These are phyloP conservation scores for Leptodirus hochenwartii DNA, from an alignment of 2,888 invertebrate genomes.

Conservation along the genomic window DNA sequence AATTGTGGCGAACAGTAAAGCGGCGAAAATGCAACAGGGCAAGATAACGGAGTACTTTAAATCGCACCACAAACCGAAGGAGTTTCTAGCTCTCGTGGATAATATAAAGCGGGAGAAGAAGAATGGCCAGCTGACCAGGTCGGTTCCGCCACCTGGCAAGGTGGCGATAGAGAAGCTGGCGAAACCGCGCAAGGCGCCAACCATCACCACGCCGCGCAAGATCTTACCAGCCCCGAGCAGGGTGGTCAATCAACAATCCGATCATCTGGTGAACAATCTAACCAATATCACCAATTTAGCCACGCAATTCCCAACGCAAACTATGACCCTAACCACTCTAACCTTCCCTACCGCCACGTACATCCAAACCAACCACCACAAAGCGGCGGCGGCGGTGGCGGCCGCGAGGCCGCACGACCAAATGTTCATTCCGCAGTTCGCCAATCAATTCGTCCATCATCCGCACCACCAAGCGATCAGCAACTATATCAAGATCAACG, in stretches of 20 bases:
- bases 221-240: slow-evolving; percentile 27
- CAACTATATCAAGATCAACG: slow-evolving; percentile 24
- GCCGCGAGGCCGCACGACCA: slow-evolving; percentile 23
- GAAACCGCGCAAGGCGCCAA: slow-evolving; percentile 20
- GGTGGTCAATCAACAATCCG: no score
- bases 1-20: no score
- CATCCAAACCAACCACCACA: slow-evolving; percentile 25
- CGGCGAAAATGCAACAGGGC: no score
- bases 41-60: slow-evolving; percentile 76
- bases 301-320: slow-evolving; percentile 23
- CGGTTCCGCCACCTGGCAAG: slow-evolving; percentile 6
- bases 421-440: slow-evolving; percentile 23
- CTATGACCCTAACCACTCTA: no score
- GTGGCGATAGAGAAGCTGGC: slow-evolving; percentile 8
- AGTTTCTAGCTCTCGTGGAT: no score
- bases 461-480: slow-evolving; percentile 21
- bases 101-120: no score
- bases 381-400: slow-evolving; percentile 10
- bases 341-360: slow-evolving; percentile 27
- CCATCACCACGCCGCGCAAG: slow-evolving; percentile 24
- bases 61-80: slow-evolving; percentile 55
- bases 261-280: slow-evolving; percentile 21
- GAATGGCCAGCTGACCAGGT: slow-evolving; percentile 6
- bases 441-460: slow-evolving; percentile 23
- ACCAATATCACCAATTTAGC: slow-evolving; percentile 19